These are phyloP conservation scores for Hydrophis major DNA, from an alignment of 2,797 vertebrate species.

Conservation along the genomic window DNA sequence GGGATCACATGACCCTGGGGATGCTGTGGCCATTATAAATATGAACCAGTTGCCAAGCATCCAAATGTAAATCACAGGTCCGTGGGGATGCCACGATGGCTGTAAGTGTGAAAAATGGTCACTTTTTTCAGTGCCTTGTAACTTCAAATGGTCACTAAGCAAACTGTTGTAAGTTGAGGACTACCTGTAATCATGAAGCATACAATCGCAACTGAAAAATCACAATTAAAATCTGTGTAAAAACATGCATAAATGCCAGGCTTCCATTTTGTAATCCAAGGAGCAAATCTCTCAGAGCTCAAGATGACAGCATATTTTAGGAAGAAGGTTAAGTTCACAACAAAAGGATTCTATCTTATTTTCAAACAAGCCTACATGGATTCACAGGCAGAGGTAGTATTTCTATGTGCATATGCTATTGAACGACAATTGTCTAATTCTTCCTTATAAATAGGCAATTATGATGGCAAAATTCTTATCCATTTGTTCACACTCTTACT, in stretches of 20 bases:
- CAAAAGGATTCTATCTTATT: background rate
- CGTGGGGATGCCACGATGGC: too few relatives aligned
- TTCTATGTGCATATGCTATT: background rate
- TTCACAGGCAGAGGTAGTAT: background rate
- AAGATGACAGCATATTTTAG: background rate
- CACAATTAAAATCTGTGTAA: background rate
- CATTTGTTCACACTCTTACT: background rate
- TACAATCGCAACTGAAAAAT: background rate
- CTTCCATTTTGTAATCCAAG: background rate
- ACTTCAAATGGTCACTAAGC: too few relatives aligned
- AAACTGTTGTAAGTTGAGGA: too few relatives aligned
- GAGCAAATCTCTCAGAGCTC: background rate
- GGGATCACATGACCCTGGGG: too few relatives aligned
- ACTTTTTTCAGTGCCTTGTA: too few relatives aligned
- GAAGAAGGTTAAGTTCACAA: background rate
- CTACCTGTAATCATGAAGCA: background rate
- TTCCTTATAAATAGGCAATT: background rate
- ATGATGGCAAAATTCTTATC: background rate
- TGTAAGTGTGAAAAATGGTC: too few relatives aligned
- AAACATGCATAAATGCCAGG: background rate
- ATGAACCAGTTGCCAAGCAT: too few relatives aligned
- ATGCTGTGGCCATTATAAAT: too few relatives aligned
- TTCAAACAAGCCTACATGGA: background rate
- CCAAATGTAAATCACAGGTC: too few relatives aligned
- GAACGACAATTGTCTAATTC: background rate